These are phyloP conservation scores for Drosophila pruinosa DNA, from an alignment of 1,140 invertebrate species.

Conservation along the genomic window DNA sequence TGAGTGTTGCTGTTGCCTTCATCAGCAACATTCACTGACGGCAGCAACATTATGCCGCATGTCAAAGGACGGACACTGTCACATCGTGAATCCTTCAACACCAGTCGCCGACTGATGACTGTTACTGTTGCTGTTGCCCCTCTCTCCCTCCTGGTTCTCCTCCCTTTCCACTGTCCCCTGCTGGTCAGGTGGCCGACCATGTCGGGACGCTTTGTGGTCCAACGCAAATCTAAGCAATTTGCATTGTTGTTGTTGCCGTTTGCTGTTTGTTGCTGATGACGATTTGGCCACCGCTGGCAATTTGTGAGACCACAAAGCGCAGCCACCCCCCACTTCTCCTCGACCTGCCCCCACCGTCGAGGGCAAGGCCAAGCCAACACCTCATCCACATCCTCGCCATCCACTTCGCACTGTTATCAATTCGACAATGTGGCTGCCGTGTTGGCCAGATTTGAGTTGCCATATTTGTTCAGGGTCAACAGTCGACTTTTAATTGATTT, in stretches of 20 bases:
- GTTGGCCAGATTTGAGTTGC: constrained; percentile 1
- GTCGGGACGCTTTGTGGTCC: constrained; percentile 65
- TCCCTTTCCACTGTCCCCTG: neutral
- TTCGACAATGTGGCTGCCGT: constrained; percentile 5
- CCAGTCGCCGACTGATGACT: constrained; percentile 25
- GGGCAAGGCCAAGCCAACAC: constrained; percentile 25
- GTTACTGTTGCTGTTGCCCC: neutral
- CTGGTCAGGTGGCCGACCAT: constrained; percentile 44
- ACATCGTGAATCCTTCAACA: constrained; percentile 76
- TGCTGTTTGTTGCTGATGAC: constrained; percentile 47
- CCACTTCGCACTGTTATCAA: neutral
- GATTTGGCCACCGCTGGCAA: constrained; percentile 55
- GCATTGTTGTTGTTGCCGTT: constrained; percentile 44
- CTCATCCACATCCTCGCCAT: neutral
- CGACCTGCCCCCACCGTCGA: neutral
- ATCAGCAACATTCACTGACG: constrained; percentile 27
- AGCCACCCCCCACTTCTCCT: neutral
- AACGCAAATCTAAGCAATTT: constrained; percentile 73
- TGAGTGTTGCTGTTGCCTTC: constrained; percentile 14
- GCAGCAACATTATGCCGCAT: constrained; percentile 70
- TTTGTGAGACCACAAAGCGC: constrained; percentile 59
- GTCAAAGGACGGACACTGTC: constrained; percentile 60
- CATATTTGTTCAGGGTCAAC: constrained; percentile 1
- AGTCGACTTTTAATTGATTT: neutral
- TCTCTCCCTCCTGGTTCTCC: neutral